phyloP scores from a whole-genome alignment of 2,888 invertebrate species.

The Aquatica leii region DNA sequence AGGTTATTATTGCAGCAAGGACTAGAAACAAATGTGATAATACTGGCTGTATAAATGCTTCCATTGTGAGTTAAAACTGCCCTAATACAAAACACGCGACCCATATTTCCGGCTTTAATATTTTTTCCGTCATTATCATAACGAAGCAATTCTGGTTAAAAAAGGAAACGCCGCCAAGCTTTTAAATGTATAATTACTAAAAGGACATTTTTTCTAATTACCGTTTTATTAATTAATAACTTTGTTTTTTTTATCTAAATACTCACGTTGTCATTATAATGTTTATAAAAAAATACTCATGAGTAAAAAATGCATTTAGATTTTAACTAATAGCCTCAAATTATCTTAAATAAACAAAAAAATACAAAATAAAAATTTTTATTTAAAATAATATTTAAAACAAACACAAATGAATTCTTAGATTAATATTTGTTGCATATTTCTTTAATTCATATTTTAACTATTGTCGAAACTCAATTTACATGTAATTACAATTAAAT shows the following conservation, averaged over 20 bases:
- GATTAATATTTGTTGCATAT: too few relatives aligned
- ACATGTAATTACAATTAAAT: too few relatives aligned
- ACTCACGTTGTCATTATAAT: too few relatives aligned
- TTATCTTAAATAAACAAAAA: too few relatives aligned
- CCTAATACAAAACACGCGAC: conserved; percentile 36
- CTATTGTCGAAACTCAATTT: too few relatives aligned
- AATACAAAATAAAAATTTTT: too few relatives aligned
- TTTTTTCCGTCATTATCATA: conserved; percentile 33
- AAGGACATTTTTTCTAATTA: conserved; percentile 10
- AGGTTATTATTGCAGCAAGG: conserved; percentile 20
- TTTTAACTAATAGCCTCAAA: too few relatives aligned
- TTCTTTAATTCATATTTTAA: too few relatives aligned
- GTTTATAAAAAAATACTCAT: too few relatives aligned
- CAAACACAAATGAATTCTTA: too few relatives aligned
- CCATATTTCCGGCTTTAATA: conserved; percentile 31
- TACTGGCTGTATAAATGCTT: conserved; percentile 29
- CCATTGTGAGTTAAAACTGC: conserved; percentile 34
- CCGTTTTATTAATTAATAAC: conserved; percentile 18
- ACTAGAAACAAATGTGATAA: conserved; percentile 33
- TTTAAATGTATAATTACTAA: conserved; percentile 25
- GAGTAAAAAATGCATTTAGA: too few relatives aligned
- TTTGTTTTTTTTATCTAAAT: conserved; percentile 18
- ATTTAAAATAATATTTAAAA: too few relatives aligned
- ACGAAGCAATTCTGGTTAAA: conserved; percentile 22
- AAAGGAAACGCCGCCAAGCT: conserved; percentile 27